phyloP scores from a whole-genome alignment of 1,140 invertebrate genomes.

The Cydia fagiglandana region DNA sequence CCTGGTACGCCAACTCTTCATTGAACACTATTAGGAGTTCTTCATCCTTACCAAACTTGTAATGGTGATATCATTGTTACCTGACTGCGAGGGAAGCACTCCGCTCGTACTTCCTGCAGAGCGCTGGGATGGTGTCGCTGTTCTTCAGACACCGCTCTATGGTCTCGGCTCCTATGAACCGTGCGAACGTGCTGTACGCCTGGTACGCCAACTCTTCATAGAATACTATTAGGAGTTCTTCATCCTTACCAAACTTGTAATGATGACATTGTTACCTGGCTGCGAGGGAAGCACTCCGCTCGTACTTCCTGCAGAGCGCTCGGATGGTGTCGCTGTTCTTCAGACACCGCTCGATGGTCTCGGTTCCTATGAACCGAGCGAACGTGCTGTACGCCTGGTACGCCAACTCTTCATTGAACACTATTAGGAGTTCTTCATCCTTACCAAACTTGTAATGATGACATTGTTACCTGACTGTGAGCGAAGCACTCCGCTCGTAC shows the following conservation, averaged over 20 bases:
- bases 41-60: conserved; percentile 58
- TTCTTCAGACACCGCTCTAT: conserved; percentile 81
- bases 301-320: conserved; percentile 86
- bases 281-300: conserved; percentile 72
- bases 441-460: too few species aligned
- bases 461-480: conserved; percentile 55
- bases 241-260: conserved; percentile 39
- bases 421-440: conserved; percentile 84
- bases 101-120: too few species aligned
- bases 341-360: conserved; percentile 84
- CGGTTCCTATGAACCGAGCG: conserved; percentile 86
- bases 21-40: conserved; percentile 91
- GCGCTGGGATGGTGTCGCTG: too few species aligned
- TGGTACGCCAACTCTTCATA: conserved; percentile 90
- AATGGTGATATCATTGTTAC: too few species aligned
- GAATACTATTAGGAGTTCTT: conserved; percentile 91
- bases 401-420: conserved; percentile 91
- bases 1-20: conserved; percentile 88
- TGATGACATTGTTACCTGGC: conserved; percentile 48
- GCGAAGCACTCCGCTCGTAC: conserved; percentile 57
- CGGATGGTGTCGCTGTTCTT: conserved; percentile 89
- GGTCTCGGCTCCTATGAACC: conserved; percentile 85
- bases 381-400: conserved; percentile 91
- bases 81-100: too few species aligned
- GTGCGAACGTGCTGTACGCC: conserved; percentile 89